Base-by-base conservation (phyloP, 2,797 vertebrate genomes). In the Spinibarbus caldwelli region DNA sequence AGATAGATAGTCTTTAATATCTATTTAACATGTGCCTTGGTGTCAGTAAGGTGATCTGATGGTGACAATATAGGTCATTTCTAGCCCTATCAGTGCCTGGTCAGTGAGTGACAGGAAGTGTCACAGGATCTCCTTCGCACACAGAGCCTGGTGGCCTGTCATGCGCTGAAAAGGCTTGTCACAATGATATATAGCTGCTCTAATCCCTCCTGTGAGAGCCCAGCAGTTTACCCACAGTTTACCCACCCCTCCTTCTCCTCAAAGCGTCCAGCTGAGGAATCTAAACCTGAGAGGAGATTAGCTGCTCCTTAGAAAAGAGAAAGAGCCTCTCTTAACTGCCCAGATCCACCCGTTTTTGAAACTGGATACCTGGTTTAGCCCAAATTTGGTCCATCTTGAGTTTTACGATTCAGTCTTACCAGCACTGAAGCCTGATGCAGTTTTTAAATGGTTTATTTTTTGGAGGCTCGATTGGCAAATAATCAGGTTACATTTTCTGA, bases 251-350 rank as follows among this genome's bases (percentile, higher is more conserved):
- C 95, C 95, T 95, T 90, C 91, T 93, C 86, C 92, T 95, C 93
- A 93, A 93, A 95, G 93, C 93, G 90, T 91, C 93, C 80, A 80
- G 91, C 90, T 89, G 86, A 88, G 93, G 93, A 95, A 95, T 94
- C 92, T 95, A 93, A 95, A 95, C 93, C 94, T 91, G 94, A 95
- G 94, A 94, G 92, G 92, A 96, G 95, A 96, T 96, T 95, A 96
- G 91, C 91, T n/a, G 81, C 84, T 82, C 80, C 75, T 52, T 90
- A 90, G 92, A 94, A 93, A 92, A 94, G 93, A 91, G 90, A 90
- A 85, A 86, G 54, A 80, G 79, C 83, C 94, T 94, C 93, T 93
- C 89, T 90, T 90, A 91, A 89, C 90, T 92, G 92, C 92, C 93
- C 89, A 90, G 92, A 93, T 92, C 88, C 78, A 70, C 87, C 88